A percentile compares a stretch with the other conserved stretches of the same genome.
These are phyloP conservation scores for Dysmachus trigonus DNA, from an alignment of 2,888 invertebrate species.

Conservation along the genomic window DNA sequence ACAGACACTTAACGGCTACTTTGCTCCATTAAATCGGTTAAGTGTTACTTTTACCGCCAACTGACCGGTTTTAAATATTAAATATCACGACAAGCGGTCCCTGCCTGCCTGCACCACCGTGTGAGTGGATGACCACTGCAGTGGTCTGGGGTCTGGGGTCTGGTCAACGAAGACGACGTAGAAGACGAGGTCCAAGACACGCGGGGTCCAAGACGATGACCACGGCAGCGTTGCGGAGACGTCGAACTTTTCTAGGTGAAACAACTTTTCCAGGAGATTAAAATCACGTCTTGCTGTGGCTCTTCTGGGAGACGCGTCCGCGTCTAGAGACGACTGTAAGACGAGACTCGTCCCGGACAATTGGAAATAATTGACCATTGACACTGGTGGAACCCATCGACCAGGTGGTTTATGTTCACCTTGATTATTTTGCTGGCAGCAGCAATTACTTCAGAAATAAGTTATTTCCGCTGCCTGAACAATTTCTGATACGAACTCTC, in stretches of 20 bases:
- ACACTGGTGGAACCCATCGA: neutral
- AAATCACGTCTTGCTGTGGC: neutral
- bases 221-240: neutral
- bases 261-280: slow-evolving; percentile 4
- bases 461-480: neutral
- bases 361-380: neutral
- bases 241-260: slow-evolving; percentile 9
- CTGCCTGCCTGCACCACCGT: neutral
- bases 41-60: slow-evolving; percentile 7
- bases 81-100: slow-evolving; percentile 1
- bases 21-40: slow-evolving; percentile 5
- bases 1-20: neutral
- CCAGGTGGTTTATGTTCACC: neutral
- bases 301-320: neutral
- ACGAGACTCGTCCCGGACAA: neutral
- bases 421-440: neutral
- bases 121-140: neutral
- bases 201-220: neutral
- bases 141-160: neutral
- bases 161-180: neutral
- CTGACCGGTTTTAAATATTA: slow-evolving; percentile 20
- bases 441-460: neutral
- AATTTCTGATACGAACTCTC: neutral
- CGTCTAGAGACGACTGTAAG: neutral
- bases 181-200: neutral